Base-by-base conservation (phyloP, 2,797 vertebrate genomes). In the Avahi laniger region DNA sequence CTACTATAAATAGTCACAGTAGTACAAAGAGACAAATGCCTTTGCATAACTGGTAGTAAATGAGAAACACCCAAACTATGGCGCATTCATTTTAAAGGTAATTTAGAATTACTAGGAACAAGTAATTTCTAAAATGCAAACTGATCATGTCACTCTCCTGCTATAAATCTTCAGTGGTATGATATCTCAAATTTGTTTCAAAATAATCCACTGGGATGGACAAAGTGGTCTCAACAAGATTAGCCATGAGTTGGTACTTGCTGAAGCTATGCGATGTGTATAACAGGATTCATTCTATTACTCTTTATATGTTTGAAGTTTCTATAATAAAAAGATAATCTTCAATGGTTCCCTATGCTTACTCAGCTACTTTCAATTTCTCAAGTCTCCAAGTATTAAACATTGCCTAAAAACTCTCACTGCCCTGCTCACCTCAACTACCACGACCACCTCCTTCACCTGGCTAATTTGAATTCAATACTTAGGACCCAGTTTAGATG, bases 51-150 rank as follows among this genome's bases (percentile, higher is more conserved):
- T 67, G 43, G 52, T 43, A 90, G 65, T 33, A 90, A 84, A 84
- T 43, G 33, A 92, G 61, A 94, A 88, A 57, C 26, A 65, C 38
- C 14, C 14, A 63, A 95, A 93, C 28, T 41, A 79, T 22, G 11
- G 35, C 46, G 6, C 92, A 5, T 81, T 1, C 10, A 73, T 92
- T 89, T 76, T 87, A 91, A 82, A 93, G 46, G 33, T 54, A 94
- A 54, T 12, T 89, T 94, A 46, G 35, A 94, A 91, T 87, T 94
- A 88, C 81, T 50, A 75, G 13, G 15, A 57, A 96, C n/a, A 41
- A 80, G 46, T 89, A 30, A 79, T 92, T 82, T 87, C 43, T 92
- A 46, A 92, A 94, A 79, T 52, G 61, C 14, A 94, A 87, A 94
- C 30, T 57, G 30, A 89, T 63, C 5, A 85, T 48, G 17, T 86